A percentile compares a stretch with the other conserved stretches of the same genome.
These are phyloP conservation scores for Sicus ferrugineus DNA, from an alignment of 2,888 invertebrate species.

Conservation along the genomic window DNA sequence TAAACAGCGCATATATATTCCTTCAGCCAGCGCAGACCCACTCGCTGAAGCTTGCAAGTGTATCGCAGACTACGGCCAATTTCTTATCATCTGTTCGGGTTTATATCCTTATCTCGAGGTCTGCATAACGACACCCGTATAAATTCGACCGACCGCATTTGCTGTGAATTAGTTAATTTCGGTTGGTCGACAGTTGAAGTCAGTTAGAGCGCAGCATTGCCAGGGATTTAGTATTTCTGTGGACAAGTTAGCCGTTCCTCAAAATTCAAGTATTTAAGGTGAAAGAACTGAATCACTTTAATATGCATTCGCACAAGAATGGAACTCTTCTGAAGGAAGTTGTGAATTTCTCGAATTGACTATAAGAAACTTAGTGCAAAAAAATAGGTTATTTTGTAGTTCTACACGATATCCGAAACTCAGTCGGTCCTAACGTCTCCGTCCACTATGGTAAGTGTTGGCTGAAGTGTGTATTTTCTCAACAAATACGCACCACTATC, in stretches of 20 bases:
- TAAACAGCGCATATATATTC: too few relatives aligned
- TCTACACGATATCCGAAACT: neutral
- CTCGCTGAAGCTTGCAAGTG: too few relatives aligned
- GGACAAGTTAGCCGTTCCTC: too few relatives aligned
- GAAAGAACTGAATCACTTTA: neutral
- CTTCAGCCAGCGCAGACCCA: too few relatives aligned
- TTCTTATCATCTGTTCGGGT: neutral
- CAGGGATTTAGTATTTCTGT: neutral
- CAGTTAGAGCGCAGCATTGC: neutral
- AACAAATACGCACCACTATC: neutral
- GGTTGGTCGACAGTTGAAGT: slow-evolving; percentile 26
- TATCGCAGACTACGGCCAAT: too few relatives aligned
- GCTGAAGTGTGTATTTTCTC: neutral
- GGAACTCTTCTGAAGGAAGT: slow-evolving; percentile 18
- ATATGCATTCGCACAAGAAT: slow-evolving; percentile 2
- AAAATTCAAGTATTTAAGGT: too few relatives aligned
- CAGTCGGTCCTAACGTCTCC: neutral
- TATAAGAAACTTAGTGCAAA: neutral
- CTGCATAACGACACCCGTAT: slow-evolving; percentile 30
- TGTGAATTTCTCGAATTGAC: neutral
- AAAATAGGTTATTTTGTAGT: neutral
- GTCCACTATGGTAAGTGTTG: neutral
- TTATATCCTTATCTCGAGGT: slow-evolving; percentile 37
- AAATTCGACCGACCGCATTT: slow-evolving; percentile 38
- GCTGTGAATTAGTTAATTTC: slow-evolving; percentile 39